These are phyloP conservation scores for Sphenodon punctatus DNA, from an alignment of 2,797 vertebrate species.

Conservation along the genomic window DNA sequence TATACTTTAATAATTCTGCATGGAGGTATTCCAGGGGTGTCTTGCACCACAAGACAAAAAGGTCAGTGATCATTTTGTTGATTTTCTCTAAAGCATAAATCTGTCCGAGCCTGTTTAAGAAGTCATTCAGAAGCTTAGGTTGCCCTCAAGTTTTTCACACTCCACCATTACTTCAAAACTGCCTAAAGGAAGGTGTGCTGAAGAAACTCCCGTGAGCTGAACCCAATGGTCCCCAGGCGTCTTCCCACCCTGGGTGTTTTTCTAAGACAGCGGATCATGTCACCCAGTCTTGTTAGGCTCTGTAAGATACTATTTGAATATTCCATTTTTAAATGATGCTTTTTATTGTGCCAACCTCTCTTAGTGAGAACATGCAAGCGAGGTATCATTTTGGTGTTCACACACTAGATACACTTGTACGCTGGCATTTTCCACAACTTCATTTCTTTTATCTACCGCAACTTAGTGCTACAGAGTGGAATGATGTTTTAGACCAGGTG, in stretches of 20 bases:
- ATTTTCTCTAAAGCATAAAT: conserved; percentile 27
- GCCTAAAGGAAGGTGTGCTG: too few species aligned
- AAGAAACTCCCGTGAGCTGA: not conserved
- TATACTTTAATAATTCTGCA: not conserved
- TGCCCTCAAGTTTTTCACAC: not conserved
- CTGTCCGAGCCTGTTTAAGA: not conserved
- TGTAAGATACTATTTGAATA: not conserved
- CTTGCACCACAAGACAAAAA: not conserved
- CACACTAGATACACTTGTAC: too few species aligned
- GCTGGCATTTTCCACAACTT: not conserved
- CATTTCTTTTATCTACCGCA: too few species aligned
- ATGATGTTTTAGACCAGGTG: too few species aligned
- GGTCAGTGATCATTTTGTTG: conserved; percentile 20
- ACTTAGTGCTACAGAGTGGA: not conserved
- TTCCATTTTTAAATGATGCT: too few species aligned
- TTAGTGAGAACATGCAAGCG: too few species aligned
- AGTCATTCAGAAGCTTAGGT: not conserved
- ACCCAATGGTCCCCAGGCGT: not conserved
- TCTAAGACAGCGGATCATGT: not conserved
- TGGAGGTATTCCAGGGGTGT: not conserved
- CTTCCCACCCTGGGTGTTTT: not conserved
- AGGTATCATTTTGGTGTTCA: too few species aligned
- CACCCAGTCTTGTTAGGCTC: too few species aligned
- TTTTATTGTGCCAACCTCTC: too few species aligned
- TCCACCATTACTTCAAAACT: too few species aligned